Evolutionary conservation across 2,113 vertebrate species (phyloP).

Genomic region (Lamprotornis superbus): DNA sequence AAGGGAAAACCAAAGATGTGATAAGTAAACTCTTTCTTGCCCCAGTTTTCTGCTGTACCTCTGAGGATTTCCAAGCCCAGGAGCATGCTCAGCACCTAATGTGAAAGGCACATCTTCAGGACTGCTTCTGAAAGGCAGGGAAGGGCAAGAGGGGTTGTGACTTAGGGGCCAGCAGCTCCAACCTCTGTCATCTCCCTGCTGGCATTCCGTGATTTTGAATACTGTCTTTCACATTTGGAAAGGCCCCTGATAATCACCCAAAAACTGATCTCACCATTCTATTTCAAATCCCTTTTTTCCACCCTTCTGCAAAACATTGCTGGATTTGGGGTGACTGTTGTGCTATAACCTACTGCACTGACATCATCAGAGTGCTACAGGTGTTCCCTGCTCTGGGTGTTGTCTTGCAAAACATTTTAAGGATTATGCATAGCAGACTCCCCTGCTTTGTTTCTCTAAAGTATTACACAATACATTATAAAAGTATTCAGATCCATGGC

Average conservation of each 20-base stretch:
- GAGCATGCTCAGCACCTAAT: fast-evolving
- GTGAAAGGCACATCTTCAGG: neutral
- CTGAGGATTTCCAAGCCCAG: neutral
- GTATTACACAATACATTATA: neutral
- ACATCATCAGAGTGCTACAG: neutral
- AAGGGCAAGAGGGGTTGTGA: neutral
- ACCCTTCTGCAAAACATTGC: neutral
- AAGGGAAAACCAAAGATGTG: neutral
- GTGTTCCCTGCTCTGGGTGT: neutral
- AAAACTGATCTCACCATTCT: neutral
- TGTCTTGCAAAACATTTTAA: neutral
- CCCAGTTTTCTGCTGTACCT: neutral
- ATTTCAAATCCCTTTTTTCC: neutral
- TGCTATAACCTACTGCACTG: neutral
- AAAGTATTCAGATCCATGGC: neutral
- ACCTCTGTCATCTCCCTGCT: neutral
- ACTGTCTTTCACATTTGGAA: neutral
- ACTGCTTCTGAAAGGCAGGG: neutral
- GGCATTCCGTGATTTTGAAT: neutral
- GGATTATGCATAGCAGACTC: neutral
- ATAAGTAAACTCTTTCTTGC: neutral
- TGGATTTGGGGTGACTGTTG: neutral
- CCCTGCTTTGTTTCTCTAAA: neutral
- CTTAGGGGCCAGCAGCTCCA: neutral
- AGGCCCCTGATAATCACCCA: neutral